Evolutionary conservation across 2,797 vertebrate genomes (phyloP), one percentile per base, ranked within the genome.

Genomic region (Halcyon badia): DNA sequence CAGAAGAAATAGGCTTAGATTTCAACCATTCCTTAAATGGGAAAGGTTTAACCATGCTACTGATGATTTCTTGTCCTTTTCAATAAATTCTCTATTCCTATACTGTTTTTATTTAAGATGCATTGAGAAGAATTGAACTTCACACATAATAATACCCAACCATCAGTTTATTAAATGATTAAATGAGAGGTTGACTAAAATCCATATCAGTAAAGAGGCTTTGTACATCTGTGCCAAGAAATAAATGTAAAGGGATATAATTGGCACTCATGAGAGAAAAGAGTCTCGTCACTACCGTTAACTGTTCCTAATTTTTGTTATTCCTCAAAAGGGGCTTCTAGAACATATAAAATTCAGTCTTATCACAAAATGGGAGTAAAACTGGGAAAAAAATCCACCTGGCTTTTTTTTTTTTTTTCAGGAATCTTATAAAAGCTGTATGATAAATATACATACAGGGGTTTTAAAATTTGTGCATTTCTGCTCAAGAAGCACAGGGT

Each of bases 121-220:
- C 72, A 60, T 51, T 88, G 89, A 60, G 61, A 94, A 91, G 83
- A 91, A 62, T 54, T 83, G 46, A 82, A 76, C 84, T 88, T 93
- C 48, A 84, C 66, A 60, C 79, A 44, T 39, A 85, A 70, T 79
- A 78, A 85, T 81, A 54, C 16, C 31, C 20, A 91, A 30, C 51
- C 31, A 58, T 60, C 54, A 78, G 51, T 93, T 95, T 91, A 78
- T 90, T 95, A 81, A 95, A 66, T 86, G 70, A 79, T 94, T 71
- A 88, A 93, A 81, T 90, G 31, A 78, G 56, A 82, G 46, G 49
- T 30, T 70, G 54, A 48, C 49, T 89, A 39, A 87, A 96, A 88
- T 83, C 83, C 26, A 66, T 90, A 86, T 88, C 86, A 64, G 31
- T 72, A 52, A 92, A 83, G 51, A 82, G 28, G 18, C n/a, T 87